Evolutionary conservation across 2,797 vertebrate genomes (phyloP).

Genomic region (Chaenodraco wilsoni): DNA sequence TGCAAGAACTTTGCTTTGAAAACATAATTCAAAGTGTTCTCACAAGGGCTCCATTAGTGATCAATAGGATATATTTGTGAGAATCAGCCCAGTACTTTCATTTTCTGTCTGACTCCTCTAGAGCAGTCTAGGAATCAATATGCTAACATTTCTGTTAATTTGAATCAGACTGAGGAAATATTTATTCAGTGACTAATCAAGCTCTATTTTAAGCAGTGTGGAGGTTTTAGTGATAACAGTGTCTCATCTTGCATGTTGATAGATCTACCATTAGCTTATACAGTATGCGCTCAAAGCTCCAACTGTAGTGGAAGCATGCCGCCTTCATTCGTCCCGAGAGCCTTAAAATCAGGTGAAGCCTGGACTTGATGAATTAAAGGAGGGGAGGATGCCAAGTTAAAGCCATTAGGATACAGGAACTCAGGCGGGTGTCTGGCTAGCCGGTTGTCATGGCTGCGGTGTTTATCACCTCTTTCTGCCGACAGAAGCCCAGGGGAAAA

Average conservation of each 20-base stretch:
- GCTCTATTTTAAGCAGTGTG: slow-evolving; percentile 46
- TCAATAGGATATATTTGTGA: slow-evolving; percentile 50
- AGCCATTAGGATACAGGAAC: slow-evolving; percentile 73
- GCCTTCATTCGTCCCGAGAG: slow-evolving; percentile 38
- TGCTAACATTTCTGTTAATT: slow-evolving; percentile 54
- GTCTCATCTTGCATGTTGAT: slow-evolving; percentile 47
- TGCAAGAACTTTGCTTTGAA: slow-evolving; percentile 37
- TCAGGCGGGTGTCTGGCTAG: slow-evolving; percentile 67
- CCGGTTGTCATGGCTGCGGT: slow-evolving; percentile 84
- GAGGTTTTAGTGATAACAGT: slow-evolving; percentile 40
- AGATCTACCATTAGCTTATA: slow-evolving; percentile 38
- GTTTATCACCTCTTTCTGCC: slow-evolving; percentile 81
- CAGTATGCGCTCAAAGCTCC: slow-evolving; percentile 33
- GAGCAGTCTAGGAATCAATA: slow-evolving; percentile 48
- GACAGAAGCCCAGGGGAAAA: slow-evolving; percentile 80
- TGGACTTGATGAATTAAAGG: slow-evolving; percentile 67
- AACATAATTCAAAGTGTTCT: slow-evolving; percentile 39
- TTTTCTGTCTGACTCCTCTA: slow-evolving; percentile 31
- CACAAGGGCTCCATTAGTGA: slow-evolving; percentile 48
- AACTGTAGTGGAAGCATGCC: slow-evolving; percentile 28
- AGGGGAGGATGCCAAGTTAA: slow-evolving; percentile 68
- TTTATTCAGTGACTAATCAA: slow-evolving; percentile 51
- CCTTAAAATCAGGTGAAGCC: slow-evolving; percentile 68
- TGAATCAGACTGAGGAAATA: slow-evolving; percentile 49
- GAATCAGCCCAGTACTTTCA: slow-evolving; percentile 44